A percentile compares a stretch with the other conserved stretches of the same genome.
phyloP scores from a whole-genome alignment of 2,888 invertebrate genomes.

The Apodemia hepburni region DNA sequence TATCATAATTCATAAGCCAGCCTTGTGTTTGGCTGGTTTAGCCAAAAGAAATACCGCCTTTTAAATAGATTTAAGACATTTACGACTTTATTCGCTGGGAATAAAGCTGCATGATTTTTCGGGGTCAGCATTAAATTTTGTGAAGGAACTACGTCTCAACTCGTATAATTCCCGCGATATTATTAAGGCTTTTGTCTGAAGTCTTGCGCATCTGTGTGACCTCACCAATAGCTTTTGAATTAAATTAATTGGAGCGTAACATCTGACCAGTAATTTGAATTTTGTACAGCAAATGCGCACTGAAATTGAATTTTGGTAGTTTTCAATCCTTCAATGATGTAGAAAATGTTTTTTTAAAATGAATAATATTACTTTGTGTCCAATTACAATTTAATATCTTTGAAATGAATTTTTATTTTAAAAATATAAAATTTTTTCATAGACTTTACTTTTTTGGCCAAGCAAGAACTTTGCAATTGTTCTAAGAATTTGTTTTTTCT shows the following conservation, averaged over 20 bases:
- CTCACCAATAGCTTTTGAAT: conserved; percentile 47
- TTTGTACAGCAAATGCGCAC: background rate
- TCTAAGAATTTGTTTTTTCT: no score
- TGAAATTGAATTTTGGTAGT: background rate
- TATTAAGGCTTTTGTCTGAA: conserved; percentile 60
- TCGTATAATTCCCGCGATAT: conserved; percentile 50
- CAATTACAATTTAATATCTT: no score
- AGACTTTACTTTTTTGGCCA: no score
- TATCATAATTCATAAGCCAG: conserved; percentile 37
- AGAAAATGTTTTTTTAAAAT: no score
- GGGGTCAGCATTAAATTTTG: conserved; percentile 28
- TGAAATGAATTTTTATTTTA: no score
- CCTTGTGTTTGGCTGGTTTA: conserved; percentile 4
- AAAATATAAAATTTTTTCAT: no score
- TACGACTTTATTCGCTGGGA: conserved; percentile 6
- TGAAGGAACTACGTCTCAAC: conserved; percentile 56
- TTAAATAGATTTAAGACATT: background rate
- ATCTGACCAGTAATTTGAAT: conserved; percentile 29
- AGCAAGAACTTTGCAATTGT: no score
- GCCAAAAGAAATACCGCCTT: background rate
- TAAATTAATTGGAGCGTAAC: conserved; percentile 36
- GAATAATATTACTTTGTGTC: no score
- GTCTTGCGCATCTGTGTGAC: conserved; percentile 58
- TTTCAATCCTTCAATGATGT: background rate
- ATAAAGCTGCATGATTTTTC: background rate